phyloP scores from a whole-genome alignment of 2,888 invertebrate genomes.

The Mimachlamys varia region DNA sequence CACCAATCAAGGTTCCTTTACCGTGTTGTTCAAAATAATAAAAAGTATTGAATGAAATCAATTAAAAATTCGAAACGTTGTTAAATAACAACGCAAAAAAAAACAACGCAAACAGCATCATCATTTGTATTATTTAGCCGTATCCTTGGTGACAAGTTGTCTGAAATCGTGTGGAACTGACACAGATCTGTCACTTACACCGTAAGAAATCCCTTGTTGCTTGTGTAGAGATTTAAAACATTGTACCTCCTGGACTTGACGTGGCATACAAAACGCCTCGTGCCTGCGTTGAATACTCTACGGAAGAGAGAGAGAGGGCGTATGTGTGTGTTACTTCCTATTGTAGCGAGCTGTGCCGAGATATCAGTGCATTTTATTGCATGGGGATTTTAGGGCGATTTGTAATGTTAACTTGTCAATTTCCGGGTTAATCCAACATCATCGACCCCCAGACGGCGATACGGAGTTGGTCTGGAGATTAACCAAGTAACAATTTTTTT shows the following conservation, averaged over 20 bases:
- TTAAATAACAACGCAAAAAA: neutral
- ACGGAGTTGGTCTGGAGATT: neutral
- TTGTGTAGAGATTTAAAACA: neutral
- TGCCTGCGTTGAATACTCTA: neutral
- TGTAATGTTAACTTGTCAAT: conserved; percentile 33
- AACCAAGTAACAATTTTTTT: neutral
- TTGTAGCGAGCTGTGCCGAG: neutral
- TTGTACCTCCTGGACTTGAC: neutral
- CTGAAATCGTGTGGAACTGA: neutral
- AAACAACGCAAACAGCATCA: neutral
- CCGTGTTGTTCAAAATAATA: neutral
- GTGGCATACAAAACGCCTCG: neutral
- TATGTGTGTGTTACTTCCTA: neutral
- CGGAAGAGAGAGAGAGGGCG: neutral
- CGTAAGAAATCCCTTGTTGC: neutral
- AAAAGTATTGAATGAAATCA: neutral
- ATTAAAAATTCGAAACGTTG: neutral
- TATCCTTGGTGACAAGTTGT: neutral
- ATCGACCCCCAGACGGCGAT: conserved; percentile 24
- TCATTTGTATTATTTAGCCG: neutral
- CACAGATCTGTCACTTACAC: neutral
- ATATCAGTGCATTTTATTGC: neutral
- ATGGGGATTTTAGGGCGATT: conserved; percentile 15
- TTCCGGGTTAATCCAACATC: neutral
- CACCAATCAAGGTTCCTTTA: neutral